A percentile compares a stretch with the other conserved stretches of the same genome.
phyloP scores from a whole-genome alignment of 1,140 invertebrate species.

The Drosophila arizonae region DNA sequence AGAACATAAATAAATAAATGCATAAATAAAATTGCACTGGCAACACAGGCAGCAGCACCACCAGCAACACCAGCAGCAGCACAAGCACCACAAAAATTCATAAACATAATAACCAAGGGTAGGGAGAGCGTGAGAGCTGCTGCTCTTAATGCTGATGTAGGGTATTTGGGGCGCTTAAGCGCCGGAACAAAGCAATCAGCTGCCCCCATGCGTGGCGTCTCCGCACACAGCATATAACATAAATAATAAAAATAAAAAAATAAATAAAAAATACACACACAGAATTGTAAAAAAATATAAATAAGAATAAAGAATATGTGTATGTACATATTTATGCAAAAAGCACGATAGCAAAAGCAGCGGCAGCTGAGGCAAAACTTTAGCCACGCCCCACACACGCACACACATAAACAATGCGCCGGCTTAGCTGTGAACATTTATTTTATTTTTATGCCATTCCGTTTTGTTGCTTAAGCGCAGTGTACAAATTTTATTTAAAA shows the following conservation, averaged over 20 bases:
- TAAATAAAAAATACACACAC: slow-evolving; percentile 10
- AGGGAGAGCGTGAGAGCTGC: neutral
- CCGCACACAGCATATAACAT: slow-evolving; percentile 42
- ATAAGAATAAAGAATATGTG: neutral
- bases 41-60: neutral
- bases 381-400: slow-evolving; percentile 24
- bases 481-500: slow-evolving; percentile 37
- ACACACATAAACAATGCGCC: slow-evolving; percentile 36
- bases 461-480: slow-evolving; percentile 48
- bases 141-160: slow-evolving; percentile 19
- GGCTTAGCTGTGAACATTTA: slow-evolving; percentile 47
- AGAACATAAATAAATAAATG: slow-evolving; percentile 38
- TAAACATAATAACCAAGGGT: slow-evolving; percentile 37
- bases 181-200: slow-evolving; percentile 77
- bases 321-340: slow-evolving; percentile 8
- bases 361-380: slow-evolving; percentile 36
- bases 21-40: slow-evolving; percentile 37
- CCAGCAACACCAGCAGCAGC: neutral
- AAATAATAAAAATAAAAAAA: slow-evolving; percentile 26
- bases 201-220: slow-evolving; percentile 58
- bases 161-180: slow-evolving; percentile 60
- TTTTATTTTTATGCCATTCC: slow-evolving; percentile 55
- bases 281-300: neutral
- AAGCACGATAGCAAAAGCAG: slow-evolving; percentile 18
- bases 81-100: slow-evolving; percentile 16